Conservation (phyloP, 2,888 invertebrate species). For the Aphodius granarius region DNA sequence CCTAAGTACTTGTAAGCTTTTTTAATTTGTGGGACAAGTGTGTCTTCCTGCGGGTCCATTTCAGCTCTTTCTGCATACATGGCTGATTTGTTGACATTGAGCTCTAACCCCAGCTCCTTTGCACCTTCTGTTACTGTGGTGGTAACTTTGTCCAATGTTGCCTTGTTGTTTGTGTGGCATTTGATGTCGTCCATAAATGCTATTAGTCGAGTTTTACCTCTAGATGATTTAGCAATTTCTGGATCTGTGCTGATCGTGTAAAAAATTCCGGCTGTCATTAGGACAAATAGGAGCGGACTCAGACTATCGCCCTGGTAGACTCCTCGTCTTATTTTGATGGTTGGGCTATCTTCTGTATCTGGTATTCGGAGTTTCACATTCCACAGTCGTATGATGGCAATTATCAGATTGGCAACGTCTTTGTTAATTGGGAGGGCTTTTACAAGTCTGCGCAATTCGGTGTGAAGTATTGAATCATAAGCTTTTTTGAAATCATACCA, state of each 20-base stretch:
- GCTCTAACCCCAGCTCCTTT: background rate
- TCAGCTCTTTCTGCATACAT: background rate
- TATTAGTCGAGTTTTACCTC: background rate
- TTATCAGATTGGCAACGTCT: background rate
- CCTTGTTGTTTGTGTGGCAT: background rate
- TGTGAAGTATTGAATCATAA: conserved; percentile 15
- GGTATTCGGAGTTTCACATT: no score
- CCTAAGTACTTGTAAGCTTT: background rate
- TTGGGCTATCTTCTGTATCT: no score
- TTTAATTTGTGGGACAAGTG: background rate
- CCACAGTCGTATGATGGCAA: conserved; percentile 6
- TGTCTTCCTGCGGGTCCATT: background rate
- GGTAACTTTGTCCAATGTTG: background rate
- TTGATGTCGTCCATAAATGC: no score
- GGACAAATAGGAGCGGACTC: no score
- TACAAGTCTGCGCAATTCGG: conserved; percentile 1
- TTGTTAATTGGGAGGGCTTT: conserved; percentile 15
- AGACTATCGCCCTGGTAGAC: no score
- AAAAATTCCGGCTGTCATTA: background rate
- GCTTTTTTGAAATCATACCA: conserved; percentile 22
- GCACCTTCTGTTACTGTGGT: background rate
- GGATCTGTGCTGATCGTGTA: background rate
- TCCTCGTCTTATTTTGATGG: no score
- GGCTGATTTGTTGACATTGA: background rate
- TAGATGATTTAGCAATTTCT: background rate